Percentiles rank a stretch among this genome's conserved stretches.
Evolutionary conservation across 2,113 vertebrate species (phyloP).

Genomic region (Odontophorus gujanensis): DNA sequence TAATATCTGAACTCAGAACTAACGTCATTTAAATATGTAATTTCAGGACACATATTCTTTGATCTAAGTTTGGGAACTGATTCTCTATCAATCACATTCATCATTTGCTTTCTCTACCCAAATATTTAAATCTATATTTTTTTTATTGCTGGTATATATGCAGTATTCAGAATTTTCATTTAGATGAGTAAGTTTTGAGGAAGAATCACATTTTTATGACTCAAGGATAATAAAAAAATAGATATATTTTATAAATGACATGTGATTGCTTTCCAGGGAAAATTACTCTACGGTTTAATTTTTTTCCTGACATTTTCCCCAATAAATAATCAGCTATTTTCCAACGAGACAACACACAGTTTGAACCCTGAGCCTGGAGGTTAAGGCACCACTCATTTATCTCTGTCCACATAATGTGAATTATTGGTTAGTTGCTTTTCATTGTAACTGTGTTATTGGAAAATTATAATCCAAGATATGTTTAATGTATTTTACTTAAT

Average conservation of each 20-base stretch:
- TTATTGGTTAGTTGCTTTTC: conserved; percentile 75
- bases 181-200: not conserved
- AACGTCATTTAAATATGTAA: not conserved
- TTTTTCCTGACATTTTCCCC: conserved; percentile 71
- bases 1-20: not conserved
- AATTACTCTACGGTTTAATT: conserved; percentile 76
- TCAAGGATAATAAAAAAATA: conserved; percentile 7
- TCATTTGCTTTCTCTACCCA: not conserved
- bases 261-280: conserved; percentile 60
- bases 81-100: not conserved
- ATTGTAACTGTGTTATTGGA: conserved; percentile 65
- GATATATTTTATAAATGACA: conserved; percentile 40
- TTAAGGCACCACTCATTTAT: conserved; percentile 74
- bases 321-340: conserved; percentile 76
- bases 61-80: not conserved
- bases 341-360: conserved; percentile 48
- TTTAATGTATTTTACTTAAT: conserved; percentile 72
- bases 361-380: conserved; percentile 73
- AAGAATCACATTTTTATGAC: conserved; percentile 2
- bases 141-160: not conserved
- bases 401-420: conserved; percentile 68
- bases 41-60: not conserved
- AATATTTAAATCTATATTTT: not conserved
- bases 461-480: conserved; percentile 61
- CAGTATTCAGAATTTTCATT: not conserved